These are phyloP conservation scores for Sebastes vulpes DNA, from an alignment of 2,797 vertebrate species.

Conservation along the genomic window DNA sequence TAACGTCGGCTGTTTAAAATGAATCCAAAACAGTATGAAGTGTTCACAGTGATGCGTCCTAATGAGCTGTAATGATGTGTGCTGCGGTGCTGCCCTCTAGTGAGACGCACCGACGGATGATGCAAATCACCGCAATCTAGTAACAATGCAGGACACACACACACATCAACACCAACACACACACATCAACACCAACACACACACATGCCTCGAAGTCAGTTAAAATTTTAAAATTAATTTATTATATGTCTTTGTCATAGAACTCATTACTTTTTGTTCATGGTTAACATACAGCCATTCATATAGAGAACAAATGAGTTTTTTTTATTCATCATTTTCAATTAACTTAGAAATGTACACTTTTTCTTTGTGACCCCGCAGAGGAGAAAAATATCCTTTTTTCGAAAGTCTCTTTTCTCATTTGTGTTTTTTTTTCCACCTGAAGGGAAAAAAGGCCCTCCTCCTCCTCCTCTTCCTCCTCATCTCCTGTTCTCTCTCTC, in stretches of 20 bases:
- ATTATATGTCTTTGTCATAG: conserved; percentile 88
- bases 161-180: background rate
- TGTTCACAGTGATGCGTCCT: background rate
- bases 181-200: background rate
- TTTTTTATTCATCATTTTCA: conserved; percentile 54
- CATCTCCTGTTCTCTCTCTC: background rate
- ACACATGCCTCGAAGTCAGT: background rate
- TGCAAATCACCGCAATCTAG: conserved; percentile 19
- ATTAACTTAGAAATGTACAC: conserved; percentile 85
- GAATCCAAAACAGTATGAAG: background rate
- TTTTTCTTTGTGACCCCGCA: conserved; percentile 76
- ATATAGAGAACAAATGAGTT: conserved; percentile 81
- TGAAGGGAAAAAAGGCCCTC: conserved; percentile 34
- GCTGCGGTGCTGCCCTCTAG: conserved; percentile 77
- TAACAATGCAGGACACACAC: background rate
- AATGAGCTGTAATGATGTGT: conserved; percentile 43
- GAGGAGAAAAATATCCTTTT: conserved; percentile 75
- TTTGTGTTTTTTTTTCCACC: background rate
- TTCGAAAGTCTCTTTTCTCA: conserved; percentile 66
- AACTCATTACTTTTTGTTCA: conserved; percentile 82
- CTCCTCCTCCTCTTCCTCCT: conserved; percentile 18
- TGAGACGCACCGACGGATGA: conserved; percentile 40
- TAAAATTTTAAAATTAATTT: conserved; percentile 88
- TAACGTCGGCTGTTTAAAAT: background rate
- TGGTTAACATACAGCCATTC: conserved; percentile 88